Conservation (phyloP, 2,113 vertebrate species). For the Amia ocellicauda region DNA sequence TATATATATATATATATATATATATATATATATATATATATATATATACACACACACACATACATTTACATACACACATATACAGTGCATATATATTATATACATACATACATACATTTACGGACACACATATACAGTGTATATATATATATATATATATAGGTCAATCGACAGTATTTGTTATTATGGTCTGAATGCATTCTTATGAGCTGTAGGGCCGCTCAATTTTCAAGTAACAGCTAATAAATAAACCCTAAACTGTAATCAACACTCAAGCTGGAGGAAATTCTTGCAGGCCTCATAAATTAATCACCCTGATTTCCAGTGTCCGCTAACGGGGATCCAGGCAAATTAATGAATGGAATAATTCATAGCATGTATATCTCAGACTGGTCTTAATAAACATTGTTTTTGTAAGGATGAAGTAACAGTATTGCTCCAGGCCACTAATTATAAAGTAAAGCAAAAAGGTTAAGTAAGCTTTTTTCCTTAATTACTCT, state of each 20-base stretch:
- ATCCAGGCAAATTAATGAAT: slow-evolving; percentile 70
- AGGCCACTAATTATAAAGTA: slow-evolving; percentile 60
- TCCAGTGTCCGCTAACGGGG: slow-evolving; percentile 56
- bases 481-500: slow-evolving; percentile 60
- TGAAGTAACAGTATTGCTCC: slow-evolving; percentile 57
- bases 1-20: too few species aligned
- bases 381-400: slow-evolving; percentile 63
- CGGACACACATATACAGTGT: too few species aligned
- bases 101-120: too few species aligned
- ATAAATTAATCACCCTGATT: slow-evolving; percentile 71
- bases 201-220: slow-evolving; percentile 35
- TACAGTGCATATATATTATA: too few species aligned
- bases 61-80: too few species aligned
- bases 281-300: slow-evolving; percentile 67
- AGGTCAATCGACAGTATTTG: too few species aligned
- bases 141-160: too few species aligned
- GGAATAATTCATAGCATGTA: slow-evolving; percentile 68
- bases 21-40: too few species aligned
- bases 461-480: slow-evolving; percentile 66
- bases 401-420: slow-evolving; percentile 73
- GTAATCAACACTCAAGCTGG: slow-evolving; percentile 72
- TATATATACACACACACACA: too few species aligned
- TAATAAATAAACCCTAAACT: slow-evolving; percentile 66
- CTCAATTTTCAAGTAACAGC: slow-evolving; percentile 49
- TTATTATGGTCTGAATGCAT: too few species aligned